Evolutionary conservation across 1,140 invertebrate genomes (phyloP), one percentile per base, ranked within the genome.

Genomic region (Centruroides sculpturatus): DNA sequence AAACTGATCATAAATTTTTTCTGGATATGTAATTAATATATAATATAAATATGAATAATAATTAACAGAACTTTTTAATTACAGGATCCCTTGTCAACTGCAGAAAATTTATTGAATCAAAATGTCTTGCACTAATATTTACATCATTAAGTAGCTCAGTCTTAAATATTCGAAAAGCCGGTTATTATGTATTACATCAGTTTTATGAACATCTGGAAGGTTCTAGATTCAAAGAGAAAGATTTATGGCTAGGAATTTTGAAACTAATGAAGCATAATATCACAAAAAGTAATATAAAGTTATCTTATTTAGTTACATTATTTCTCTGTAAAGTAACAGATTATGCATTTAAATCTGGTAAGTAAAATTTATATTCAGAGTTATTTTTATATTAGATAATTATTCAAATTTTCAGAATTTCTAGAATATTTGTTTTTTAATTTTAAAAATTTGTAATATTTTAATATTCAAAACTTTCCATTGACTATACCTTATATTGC

Each of bases 121-220:
- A 83, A 7, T 79, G 80, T 57, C 71, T 88, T 50, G 80, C 81
- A 9, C 70, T 86, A n/a, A 75, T 79, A 5, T 75, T 87, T 12
- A 73, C 79, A 66, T 79, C 81, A 5, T 73, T 87, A 11, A 77
- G 79, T 61, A 84, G 83, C 53, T 67, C 74, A 47, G 80, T 82
- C 65, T 66, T 70, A 9, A 60, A 78, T 57, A 78, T 83, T 68
- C 74, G 85, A 52, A 74, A 79, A 58, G 78, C 81, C 5, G 83
- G 83, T 2, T 85, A 80, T 67, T 81, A 82, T 60, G 77, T 83
- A 8, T 72, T 89, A 53, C 74, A 80, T 48, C 75, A 80, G 67
- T 85, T 85, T 72, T 81, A 82, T 67, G 74, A 78, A 64, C 83
- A 86, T 62, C 68, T 87, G 41, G 82, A 85, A 72, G 78, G 77